Evolutionary conservation across 2,113 vertebrate species (phyloP), one percentile per base, ranked within the genome.

Genomic region (Muscicapa adusta): DNA sequence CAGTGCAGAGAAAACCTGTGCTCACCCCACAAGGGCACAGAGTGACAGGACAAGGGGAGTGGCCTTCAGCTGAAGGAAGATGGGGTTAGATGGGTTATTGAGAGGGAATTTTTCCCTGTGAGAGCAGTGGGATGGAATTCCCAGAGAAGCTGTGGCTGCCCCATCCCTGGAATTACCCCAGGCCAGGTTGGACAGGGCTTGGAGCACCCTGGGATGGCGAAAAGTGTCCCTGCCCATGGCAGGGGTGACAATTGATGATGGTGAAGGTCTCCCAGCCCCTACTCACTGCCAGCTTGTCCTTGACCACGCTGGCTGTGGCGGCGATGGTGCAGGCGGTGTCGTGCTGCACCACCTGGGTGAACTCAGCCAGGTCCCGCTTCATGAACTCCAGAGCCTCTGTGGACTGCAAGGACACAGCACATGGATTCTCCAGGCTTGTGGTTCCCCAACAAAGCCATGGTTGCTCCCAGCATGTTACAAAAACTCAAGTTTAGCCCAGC

Each of bases 321-420:
- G 99, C 99, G 8, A 99, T 99, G 9, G 99, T 99, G 94, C 99
- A 99, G n/a, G 99, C 98, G 0, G 99, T 99, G 97, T 99, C 99
- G 96, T 99, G 99, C 95, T 99, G 99, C 50, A 99, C 99, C 48
- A 99, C 99, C 56, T 98, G 99, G 6, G 98, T 98, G 92, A 99
- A 99, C 96, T 99, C 99, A 0, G 99, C 98, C 96, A 99, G 97
- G 97, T 99, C 99, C 91, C 99, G 97, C 67, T 99, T 99, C 97
- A 99, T 98, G 97, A 99, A 99, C 26, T 99, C 99, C 95, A 99
- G 95, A 51, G 99, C 99, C 96, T 99, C 99, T 9, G 99, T 97
- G 71, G 99, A 99, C 99, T 99, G 96, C 8, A 83, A 34, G 72
- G 28, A 91, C 57, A 60, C 38, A 31, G 85, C 28, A 89, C 20